phyloP scores from a whole-genome alignment of 37 sponge, comb jelly and placozoan genomes.

The Tethya wilhelma region DNA sequence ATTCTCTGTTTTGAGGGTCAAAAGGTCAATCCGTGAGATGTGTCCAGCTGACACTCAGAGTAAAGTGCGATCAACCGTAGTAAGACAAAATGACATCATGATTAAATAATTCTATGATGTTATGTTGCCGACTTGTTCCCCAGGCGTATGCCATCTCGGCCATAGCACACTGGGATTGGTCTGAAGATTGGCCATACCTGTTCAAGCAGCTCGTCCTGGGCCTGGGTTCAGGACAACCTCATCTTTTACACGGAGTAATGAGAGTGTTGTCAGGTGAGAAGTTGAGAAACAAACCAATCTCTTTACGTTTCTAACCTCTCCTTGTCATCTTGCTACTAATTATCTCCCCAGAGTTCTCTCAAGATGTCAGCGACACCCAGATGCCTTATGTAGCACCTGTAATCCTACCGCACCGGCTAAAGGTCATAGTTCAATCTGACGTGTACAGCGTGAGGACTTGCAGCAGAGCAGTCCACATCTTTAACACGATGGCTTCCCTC shows the following conservation, averaged over 20 bases:
- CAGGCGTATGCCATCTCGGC: constrained; percentile 83
- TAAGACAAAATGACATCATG: no score
- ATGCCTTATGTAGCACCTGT: constrained; percentile 54
- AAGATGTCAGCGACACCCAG: constrained; percentile 62
- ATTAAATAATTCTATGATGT: no score
- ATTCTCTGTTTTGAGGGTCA: no score
- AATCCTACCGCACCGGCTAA: constrained; percentile 57
- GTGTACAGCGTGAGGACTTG: constrained; percentile 57
- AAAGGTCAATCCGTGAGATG: no score
- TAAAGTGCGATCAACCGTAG: no score
- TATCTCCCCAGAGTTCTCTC: constrained; percentile 71
- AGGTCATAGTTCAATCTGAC: constrained; percentile 38
- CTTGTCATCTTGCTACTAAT: no score
- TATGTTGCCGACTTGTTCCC: no score
- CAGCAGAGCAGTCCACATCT: constrained; percentile 63
- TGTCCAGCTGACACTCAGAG: no score
- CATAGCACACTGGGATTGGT: constrained; percentile 83
- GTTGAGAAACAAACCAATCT: no score
- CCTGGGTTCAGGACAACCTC: constrained; percentile 40
- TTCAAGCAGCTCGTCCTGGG: constrained; percentile 52
- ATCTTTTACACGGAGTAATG: constrained; percentile 77
- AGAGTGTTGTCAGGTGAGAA: constrained; percentile 66
- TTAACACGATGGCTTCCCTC: constrained; percentile 42
- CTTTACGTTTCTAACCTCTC: no score
- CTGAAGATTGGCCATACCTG: constrained; percentile 79